phyloP scores from a whole-genome alignment of 2,888 invertebrate genomes.

The Chironomus tentans region DNA sequence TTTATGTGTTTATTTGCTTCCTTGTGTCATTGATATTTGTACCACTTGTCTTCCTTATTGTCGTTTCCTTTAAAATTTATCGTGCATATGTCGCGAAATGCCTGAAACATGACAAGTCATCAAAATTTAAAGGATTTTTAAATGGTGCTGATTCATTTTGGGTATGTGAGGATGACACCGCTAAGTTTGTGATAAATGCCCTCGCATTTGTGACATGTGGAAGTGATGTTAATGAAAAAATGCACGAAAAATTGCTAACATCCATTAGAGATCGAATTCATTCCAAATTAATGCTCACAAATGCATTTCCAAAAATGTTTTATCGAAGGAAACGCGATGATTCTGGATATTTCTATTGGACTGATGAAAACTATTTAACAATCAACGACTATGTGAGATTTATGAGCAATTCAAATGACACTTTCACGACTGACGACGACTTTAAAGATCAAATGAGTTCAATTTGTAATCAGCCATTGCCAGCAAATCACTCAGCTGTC shows the following conservation, averaged over 20 bases:
- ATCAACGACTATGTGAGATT: constrained; percentile 44
- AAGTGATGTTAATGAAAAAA: constrained; percentile 29
- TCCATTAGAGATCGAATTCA: constrained; percentile 29
- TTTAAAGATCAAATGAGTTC: constrained; percentile 38
- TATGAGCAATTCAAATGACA: constrained; percentile 34
- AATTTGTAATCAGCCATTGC: constrained; percentile 41
- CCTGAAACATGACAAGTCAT: background rate
- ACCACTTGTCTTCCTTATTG: constrained; percentile 29
- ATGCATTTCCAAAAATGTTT: constrained; percentile 40
- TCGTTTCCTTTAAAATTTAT: constrained; percentile 28
- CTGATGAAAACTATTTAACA: constrained; percentile 38
- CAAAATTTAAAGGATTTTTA: constrained; percentile 42
- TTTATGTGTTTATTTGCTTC: background rate
- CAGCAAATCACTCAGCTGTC: constrained; percentile 42
- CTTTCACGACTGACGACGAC: constrained; percentile 2
- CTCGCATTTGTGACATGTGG: constrained; percentile 42
- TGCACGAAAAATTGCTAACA: constrained; percentile 30
- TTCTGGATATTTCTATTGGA: constrained; percentile 47
- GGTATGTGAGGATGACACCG: constrained; percentile 44
- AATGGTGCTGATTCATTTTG: constrained; percentile 48
- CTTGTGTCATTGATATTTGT: background rate
- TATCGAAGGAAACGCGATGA: constrained; percentile 35
- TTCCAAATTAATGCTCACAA: constrained; percentile 30
- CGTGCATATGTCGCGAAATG: constrained; percentile 29
- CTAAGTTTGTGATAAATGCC: constrained; percentile 45